Conservation (phyloP, 1,140 invertebrate species). For the Coboldia fuscipes region DNA sequence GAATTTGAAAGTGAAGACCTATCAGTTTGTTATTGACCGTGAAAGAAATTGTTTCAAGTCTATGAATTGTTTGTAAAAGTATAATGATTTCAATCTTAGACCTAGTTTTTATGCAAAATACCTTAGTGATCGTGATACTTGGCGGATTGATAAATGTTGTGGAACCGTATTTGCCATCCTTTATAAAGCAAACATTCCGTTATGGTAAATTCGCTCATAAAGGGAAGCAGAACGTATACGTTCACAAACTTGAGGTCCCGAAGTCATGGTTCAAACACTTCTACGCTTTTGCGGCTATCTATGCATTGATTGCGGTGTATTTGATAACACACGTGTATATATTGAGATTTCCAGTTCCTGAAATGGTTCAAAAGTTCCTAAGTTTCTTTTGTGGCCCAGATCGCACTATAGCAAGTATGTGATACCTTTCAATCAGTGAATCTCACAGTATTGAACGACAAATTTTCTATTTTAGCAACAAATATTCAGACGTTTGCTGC, state of each 20-base stretch:
- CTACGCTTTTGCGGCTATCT: constrained; percentile 38
- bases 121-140: constrained; percentile 24
- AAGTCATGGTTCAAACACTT: constrained; percentile 57
- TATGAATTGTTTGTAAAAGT: too few relatives aligned
- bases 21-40: too few relatives aligned
- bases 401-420: constrained; percentile 29
- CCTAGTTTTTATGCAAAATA: constrained; percentile 27
- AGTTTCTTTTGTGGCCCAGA: constrained; percentile 25
- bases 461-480: constrained; percentile 4
- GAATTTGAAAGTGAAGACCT: too few relatives aligned
- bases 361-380: constrained; percentile 23
- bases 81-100: constrained; percentile 29
- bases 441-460: not conserved
- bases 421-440: too few relatives aligned
- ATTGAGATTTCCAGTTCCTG: constrained; percentile 19
- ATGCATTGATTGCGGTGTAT: constrained; percentile 24
- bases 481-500: constrained; percentile 28
- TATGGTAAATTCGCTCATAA: constrained; percentile 45
- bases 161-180: constrained; percentile 35
- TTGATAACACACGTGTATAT: constrained; percentile 26
- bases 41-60: too few relatives aligned
- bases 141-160: constrained; percentile 33
- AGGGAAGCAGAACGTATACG: constrained; percentile 22
- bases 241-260: constrained; percentile 36
- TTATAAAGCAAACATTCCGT: constrained; percentile 32